Percentiles rank a stretch among this genome's conserved stretches.
These are phyloP conservation scores for Phymastichus coffea DNA, from an alignment of 1,140 invertebrate species.

Conservation along the genomic window DNA sequence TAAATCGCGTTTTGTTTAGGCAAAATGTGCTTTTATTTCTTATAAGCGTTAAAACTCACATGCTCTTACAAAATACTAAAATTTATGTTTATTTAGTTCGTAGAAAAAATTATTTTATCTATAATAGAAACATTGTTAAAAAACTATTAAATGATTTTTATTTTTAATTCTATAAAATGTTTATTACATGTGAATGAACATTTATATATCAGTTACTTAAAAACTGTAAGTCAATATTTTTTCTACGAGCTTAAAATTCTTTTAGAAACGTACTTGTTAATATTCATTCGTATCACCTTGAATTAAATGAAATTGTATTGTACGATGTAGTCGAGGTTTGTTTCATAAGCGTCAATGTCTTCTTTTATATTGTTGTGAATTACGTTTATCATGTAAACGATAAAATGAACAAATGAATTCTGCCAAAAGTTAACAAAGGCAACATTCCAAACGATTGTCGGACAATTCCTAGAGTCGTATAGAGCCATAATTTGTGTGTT, in stretches of 20 bases:
- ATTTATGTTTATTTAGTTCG: neutral
- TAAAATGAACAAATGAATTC: constrained; percentile 1
- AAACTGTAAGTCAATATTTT: neutral
- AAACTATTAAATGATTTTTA: too few relatives aligned
- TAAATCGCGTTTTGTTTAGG: neutral
- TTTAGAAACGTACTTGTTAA: neutral
- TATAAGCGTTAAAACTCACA: neutral
- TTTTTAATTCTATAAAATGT: too few relatives aligned
- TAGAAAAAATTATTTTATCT: neutral
- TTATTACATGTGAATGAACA: too few relatives aligned
- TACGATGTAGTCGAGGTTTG: neutral
- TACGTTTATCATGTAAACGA: neutral
- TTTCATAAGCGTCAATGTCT: neutral
- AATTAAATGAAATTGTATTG: neutral
- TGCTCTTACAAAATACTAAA: neutral
- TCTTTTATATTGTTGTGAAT: neutral
- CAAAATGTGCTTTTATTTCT: too few relatives aligned
- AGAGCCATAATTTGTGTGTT: neutral
- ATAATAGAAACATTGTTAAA: too few relatives aligned
- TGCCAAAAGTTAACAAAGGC: constrained; percentile 5
- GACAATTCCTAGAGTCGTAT: constrained; percentile 22
- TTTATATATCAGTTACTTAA: too few relatives aligned
- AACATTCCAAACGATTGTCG: constrained; percentile 22
- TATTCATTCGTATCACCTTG: neutral
- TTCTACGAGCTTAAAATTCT: neutral